A percentile compares a stretch with the other conserved stretches of the same genome.
These are phyloP conservation scores for Dendrolimus houi DNA, from an alignment of 2,888 invertebrate genomes.

Conservation along the genomic window DNA sequence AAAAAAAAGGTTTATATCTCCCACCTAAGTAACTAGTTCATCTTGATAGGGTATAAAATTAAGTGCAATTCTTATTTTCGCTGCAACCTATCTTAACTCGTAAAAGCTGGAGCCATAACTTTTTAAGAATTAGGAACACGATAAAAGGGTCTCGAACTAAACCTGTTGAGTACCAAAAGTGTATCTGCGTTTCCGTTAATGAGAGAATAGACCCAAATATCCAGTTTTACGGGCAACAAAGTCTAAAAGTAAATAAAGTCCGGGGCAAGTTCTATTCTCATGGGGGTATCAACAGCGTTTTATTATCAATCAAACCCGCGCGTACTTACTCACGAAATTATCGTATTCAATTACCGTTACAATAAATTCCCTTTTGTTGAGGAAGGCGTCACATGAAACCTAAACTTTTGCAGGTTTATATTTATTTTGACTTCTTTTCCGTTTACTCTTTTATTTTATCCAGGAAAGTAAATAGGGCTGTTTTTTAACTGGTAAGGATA, in stretches of 20 bases:
- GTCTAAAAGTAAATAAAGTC: constrained; percentile 24
- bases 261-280: constrained; percentile 11
- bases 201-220: constrained; percentile 12
- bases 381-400: too few relatives aligned
- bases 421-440: too few relatives aligned
- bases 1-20: too few relatives aligned
- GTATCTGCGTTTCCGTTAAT: constrained; percentile 1
- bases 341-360: constrained; percentile 18
- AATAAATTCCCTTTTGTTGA: constrained; percentile 2
- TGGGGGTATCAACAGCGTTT: constrained; percentile 13
- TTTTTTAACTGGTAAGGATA: too few relatives aligned
- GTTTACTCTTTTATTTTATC: too few relatives aligned
- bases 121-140: not conserved
- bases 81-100: not conserved
- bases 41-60: not conserved
- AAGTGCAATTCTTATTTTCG: not conserved
- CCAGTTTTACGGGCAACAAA: constrained; percentile 21
- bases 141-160: not conserved
- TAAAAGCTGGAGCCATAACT: not conserved
- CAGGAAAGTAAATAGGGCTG: too few relatives aligned
- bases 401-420: too few relatives aligned
- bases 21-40: not conserved
- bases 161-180: not conserved
- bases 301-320: constrained; percentile 18
- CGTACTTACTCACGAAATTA: constrained; percentile 10